Conservation (phyloP, 2,797 vertebrate species). For the Tokudaia muenninki region DNA sequence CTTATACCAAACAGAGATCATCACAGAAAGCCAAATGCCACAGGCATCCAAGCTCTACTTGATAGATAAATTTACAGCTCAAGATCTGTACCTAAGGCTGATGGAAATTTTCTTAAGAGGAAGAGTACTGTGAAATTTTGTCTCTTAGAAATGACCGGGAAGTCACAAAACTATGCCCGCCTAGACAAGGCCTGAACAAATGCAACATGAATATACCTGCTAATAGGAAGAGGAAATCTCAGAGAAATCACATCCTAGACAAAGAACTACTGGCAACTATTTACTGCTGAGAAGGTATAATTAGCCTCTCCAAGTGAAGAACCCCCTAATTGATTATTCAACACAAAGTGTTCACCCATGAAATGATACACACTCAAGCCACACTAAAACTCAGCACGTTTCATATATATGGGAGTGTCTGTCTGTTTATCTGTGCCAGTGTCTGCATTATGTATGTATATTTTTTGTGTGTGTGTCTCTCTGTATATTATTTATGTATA, state of each 20-base stretch:
- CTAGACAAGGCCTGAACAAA: not conserved
- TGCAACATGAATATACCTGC: not conserved
- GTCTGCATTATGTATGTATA: not conserved
- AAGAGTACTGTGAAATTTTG: not conserved
- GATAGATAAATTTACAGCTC: not conserved
- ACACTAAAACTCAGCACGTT: not conserved
- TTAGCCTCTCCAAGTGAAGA: not conserved
- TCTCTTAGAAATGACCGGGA: not conserved
- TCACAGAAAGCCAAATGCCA: not conserved
- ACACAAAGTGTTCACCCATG: not conserved
- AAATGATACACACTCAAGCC: not conserved
- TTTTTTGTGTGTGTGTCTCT: no score
- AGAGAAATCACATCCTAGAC: not conserved
- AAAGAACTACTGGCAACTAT: not conserved
- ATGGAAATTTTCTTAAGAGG: not conserved
- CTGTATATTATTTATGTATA: no score
- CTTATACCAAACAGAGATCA: not conserved
- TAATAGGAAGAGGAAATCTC: not conserved
- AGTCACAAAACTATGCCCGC: not conserved
- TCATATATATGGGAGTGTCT: not conserved
- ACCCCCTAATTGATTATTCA: not conserved
- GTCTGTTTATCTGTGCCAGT: not conserved
- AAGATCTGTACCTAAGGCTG: not conserved
- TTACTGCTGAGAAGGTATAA: not conserved
- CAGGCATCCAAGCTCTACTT: not conserved